A percentile compares a stretch with the other conserved stretches of the same genome.
Evolutionary conservation across 1,140 invertebrate genomes (phyloP).

Genomic region (Anastatus disparis): DNA sequence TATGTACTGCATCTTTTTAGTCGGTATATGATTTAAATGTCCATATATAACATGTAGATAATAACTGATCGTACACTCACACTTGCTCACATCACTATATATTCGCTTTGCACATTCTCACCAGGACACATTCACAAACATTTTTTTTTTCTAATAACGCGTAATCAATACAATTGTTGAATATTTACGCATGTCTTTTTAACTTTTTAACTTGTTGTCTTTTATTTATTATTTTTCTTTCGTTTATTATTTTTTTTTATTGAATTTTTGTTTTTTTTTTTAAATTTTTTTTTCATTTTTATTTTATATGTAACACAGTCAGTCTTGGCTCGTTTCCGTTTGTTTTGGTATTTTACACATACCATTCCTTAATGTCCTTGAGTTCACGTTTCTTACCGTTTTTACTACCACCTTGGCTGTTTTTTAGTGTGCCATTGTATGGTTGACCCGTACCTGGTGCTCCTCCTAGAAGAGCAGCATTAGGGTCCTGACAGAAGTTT

Average conservation of each 20-base stretch:
- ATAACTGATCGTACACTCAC: too few relatives aligned
- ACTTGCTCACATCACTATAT: not conserved
- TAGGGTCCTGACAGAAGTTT: constrained; percentile 78
- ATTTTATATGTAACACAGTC: constrained; percentile 51
- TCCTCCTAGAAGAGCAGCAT: constrained; percentile 75
- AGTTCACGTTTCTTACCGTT: constrained; percentile 80
- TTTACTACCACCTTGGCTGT: constrained; percentile 59
- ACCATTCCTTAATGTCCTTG: constrained; percentile 95
- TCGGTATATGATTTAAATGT: too few relatives aligned
- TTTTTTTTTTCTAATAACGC: constrained; percentile 2
- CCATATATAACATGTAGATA: too few relatives aligned
- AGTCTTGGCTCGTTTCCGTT: constrained; percentile 55
- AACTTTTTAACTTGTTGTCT: not conserved
- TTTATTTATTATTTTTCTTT: not conserved
- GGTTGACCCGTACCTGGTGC: constrained; percentile 63
- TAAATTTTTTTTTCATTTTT: constrained; percentile 41
- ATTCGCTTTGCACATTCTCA: not conserved
- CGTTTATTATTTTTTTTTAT: not conserved
- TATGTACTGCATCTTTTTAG: not conserved
- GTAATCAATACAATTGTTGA: too few relatives aligned
- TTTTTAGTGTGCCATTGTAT: constrained; percentile 61
- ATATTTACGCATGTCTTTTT: too few relatives aligned
- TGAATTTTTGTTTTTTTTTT: too few relatives aligned
- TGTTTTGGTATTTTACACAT: constrained; percentile 74
- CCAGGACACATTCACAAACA: not conserved